Percentiles rank a stretch among this genome's conserved stretches.
These are phyloP conservation scores for Cyclophora punctaria DNA, from an alignment of 2,888 invertebrate species.

Conservation along the genomic window DNA sequence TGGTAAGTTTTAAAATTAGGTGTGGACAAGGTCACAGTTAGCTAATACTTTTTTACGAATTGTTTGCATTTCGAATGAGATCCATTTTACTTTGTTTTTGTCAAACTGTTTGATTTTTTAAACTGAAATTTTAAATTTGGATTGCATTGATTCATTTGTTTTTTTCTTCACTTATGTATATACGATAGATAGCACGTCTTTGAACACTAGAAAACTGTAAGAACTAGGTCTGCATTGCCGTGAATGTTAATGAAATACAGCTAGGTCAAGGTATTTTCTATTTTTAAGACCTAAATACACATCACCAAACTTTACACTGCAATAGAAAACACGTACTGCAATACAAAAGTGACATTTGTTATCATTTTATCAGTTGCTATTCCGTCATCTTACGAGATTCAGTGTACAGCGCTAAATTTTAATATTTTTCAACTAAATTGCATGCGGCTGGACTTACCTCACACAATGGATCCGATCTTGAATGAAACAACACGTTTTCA, in stretches of 20 bases:
- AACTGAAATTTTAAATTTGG: no score
- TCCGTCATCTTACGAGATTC: constrained; percentile 8
- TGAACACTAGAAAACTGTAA: constrained; percentile 12
- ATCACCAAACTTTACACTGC: constrained; percentile 1
- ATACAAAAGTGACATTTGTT: constrained; percentile 21
- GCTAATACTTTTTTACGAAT: neutral
- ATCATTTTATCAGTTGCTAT: constrained; percentile 15
- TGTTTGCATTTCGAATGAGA: no score
- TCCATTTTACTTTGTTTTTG: no score
- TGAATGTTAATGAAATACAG: constrained; percentile 22
- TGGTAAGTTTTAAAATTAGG: no score
- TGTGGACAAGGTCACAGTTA: neutral
- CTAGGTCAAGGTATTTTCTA: constrained; percentile 53
- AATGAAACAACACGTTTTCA: constrained; percentile 23
- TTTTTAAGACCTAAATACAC: constrained; percentile 25
- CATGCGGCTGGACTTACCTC: constrained; percentile 37
- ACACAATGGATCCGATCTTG: constrained; percentile 25
- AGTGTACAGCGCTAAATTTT: constrained; percentile 13
- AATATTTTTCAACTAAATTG: constrained; percentile 12
- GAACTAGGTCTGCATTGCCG: constrained; percentile 38
- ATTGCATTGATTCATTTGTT: no score
- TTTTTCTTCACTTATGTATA: no score
- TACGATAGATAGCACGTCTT: no score
- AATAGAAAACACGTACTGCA: constrained; percentile 5
- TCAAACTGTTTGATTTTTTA: no score